Evolutionary conservation across 1,140 invertebrate genomes (phyloP), one percentile per base, ranked within the genome.

Genomic region (Drosophila lacertosa): DNA sequence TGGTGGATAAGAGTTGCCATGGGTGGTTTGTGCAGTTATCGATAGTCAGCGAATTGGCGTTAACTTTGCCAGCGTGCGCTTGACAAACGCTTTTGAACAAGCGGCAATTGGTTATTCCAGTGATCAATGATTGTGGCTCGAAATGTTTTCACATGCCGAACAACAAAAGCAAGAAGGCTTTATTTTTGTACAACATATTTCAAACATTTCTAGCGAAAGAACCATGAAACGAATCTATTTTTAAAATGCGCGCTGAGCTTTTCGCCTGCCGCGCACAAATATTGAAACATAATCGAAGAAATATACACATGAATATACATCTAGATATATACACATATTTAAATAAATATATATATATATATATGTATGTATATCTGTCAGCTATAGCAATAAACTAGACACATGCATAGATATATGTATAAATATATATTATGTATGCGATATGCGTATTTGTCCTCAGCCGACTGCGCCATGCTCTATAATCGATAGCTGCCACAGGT

Each of bases 211-310:
- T 58, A 72, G 53, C 59, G 69, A 86, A 86, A 77, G 73, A 86
- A 79, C 81, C 81, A 89, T 89, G 83, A 88, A 88, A 89, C 58
- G 67, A 68, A 79, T 88, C 83, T 89, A 88, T 89, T 88, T 89
- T 70, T 88, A 88, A 88, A 81, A 37, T 48, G 55, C 42, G 68
- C 67, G 79, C 75, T 62, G 75, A 84, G 83, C 83, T 89, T 89
- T 81, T 83, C 40, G 50, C 42, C 42, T 69, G 60, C 71, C 68
- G 67, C 75, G 59, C 50, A 72, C 59, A 86, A 86, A 86, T 86
- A 86, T 86, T 88, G 82, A 86, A 86, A 86, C 82, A 86, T 86
- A 86, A 88, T 86, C 82, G 82, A 86, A 74, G 78, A 77, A 83
- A 69, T 50, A 68, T 73, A 73, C 44, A 54, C 13, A 58, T 42